Percentiles rank a stretch among this genome's conserved stretches.
These are phyloP conservation scores for Aradophagus sp. DNA, from an alignment of 1,140 invertebrate genomes.

Conservation along the genomic window DNA sequence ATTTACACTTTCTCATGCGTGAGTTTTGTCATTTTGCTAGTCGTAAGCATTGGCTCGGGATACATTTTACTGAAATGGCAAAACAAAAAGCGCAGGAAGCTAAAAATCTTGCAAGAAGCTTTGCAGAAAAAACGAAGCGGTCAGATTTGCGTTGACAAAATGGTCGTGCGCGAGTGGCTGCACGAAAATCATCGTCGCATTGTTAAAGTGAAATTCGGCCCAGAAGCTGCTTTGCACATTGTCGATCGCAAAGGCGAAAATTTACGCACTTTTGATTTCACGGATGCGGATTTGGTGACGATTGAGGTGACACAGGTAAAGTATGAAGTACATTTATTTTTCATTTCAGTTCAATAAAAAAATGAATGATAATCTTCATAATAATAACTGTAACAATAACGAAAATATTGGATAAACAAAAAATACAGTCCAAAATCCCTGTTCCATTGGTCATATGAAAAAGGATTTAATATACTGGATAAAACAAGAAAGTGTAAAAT, in stretches of 20 bases:
- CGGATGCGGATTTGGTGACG: slow-evolving; percentile 83
- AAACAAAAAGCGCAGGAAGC: slow-evolving; percentile 85
- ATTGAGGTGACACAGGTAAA: slow-evolving; percentile 84
- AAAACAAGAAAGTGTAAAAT: too few relatives aligned
- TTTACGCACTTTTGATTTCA: slow-evolving; percentile 86
- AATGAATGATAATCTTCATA: too few relatives aligned
- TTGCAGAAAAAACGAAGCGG: slow-evolving; percentile 76
- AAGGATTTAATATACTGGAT: too few relatives aligned
- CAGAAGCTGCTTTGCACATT: slow-evolving; percentile 87
- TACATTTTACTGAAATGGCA: slow-evolving; percentile 95
- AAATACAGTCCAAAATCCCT: too few relatives aligned
- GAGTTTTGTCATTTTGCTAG: slow-evolving; percentile 91
- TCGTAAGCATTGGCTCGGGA: slow-evolving; percentile 91
- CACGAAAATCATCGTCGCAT: slow-evolving; percentile 93
- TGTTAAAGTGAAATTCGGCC: slow-evolving; percentile 92
- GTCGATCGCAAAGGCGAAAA: slow-evolving; percentile 93
- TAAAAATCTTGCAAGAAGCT: slow-evolving; percentile 90
- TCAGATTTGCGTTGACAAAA: slow-evolving; percentile 89
- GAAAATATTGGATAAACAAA: too few relatives aligned
- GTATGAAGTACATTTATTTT: not conserved
- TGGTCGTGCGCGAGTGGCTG: slow-evolving; percentile 95
- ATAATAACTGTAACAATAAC: too few relatives aligned
- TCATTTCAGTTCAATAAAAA: too few relatives aligned
- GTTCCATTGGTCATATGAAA: too few relatives aligned
- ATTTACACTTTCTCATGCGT: slow-evolving; percentile 97